A percentile compares a stretch with the other conserved stretches of the same genome.
phyloP scores from a whole-genome alignment of 2,797 vertebrate genomes.

The Coendou prehensilis region DNA sequence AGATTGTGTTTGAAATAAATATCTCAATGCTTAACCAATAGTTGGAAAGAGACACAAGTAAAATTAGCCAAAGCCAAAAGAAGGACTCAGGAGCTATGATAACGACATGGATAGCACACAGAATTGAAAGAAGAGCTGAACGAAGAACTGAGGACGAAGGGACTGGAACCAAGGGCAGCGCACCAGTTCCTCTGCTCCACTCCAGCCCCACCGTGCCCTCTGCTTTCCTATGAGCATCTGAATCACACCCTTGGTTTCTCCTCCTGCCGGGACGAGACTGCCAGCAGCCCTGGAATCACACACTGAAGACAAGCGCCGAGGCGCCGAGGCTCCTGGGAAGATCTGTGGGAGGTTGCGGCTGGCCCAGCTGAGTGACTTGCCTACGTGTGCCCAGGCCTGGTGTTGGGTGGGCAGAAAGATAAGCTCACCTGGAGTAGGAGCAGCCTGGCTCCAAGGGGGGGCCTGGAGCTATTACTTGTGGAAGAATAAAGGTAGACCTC shows the following conservation, averaged over 20 bases:
- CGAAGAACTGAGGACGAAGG: neutral
- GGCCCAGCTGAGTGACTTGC: neutral
- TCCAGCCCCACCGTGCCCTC: neutral
- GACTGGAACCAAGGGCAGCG: neutral
- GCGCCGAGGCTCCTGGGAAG: neutral
- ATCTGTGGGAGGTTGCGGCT: neutral
- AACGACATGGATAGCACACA: neutral
- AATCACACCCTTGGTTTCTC: neutral
- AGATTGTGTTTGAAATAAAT: conserved; percentile 13
- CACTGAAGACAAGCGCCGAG: neutral
- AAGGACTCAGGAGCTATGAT: neutral
- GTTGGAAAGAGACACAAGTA: neutral
- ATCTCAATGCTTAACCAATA: neutral
- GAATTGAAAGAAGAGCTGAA: neutral
- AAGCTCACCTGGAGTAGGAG: neutral
- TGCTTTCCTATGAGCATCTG: neutral
- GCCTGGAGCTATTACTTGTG: neutral
- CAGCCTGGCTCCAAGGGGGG: neutral
- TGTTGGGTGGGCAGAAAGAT: neutral
- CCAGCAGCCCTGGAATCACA: neutral
- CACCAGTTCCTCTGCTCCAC: neutral
- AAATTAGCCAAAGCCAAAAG: neutral
- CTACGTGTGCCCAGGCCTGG: accelerated
- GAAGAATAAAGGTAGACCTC: neutral
- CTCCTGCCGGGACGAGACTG: no score